Base-by-base conservation (phyloP, 1,140 invertebrate genomes). In the Steinernema khuongi region DNA sequence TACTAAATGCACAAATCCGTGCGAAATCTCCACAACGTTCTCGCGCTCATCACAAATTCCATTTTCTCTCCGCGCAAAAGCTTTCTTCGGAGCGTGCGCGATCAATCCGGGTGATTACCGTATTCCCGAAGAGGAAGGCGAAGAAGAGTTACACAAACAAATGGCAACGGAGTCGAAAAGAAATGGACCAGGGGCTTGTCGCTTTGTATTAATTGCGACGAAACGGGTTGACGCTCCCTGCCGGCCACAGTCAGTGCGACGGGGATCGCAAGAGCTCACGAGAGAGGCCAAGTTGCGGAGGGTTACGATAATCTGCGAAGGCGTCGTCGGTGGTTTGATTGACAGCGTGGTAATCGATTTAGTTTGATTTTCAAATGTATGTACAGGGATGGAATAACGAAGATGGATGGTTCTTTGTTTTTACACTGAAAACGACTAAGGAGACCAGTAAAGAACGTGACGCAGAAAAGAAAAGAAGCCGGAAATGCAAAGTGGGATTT, bases 261-360 rank as follows among this genome's bases (percentile, higher is more conserved):
- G 50, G 22, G 50, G 50, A 60, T 60, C 50, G 50, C 50, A 60
- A 60, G 14, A 60, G 14, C 14, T 22, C 2, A 22, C 50, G 50
- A 11, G 50, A 22, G 26, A 60, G 50, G 50, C 50, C 50, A 60
- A 60, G 50, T 60, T 60, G 50, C 50, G 50, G 50, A 22, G 50
- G 50, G 50, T 60, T 60, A 60, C 50, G 50, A 60, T 60, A 60
- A 60, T 60, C 50, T 60, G n/a, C n/a, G 22, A 60, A 11, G 50
- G 26, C 50, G 50, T 17, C 50, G 50, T 2, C 50, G 36, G 36
- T 11, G 50, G 50, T 60, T 60, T 60, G 50, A 60, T 60, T 60
- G 50, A 60, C 50, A 60, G 11, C 14, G 26, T 22, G 50, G 50
- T 60, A 60, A 60, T 60, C 50, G 50, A 60, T 60, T 60, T 60